Base-by-base conservation (phyloP, 2,113 vertebrate genomes). In the Cynopterus brachyotis region DNA sequence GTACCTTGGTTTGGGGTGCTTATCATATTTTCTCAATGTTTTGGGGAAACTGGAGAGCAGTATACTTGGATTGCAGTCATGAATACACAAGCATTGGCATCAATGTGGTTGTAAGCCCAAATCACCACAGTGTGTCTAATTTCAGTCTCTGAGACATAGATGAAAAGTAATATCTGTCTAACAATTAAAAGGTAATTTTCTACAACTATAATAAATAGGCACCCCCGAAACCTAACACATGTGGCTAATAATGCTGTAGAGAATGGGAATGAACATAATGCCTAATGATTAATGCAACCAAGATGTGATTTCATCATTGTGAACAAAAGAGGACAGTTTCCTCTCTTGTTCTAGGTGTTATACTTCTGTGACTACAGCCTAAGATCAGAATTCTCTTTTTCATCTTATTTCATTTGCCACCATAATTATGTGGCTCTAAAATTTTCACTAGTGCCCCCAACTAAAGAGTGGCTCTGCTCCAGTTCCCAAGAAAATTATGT, bases 211-310 rank as follows among this genome's bases (percentile, higher is more conserved):
- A 10, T 10, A 45, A 37, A 24, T 12, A 87, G 69, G 32, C 2
- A 5, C 8, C 16, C 9, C 9, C 11, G 35, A 79, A 50, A 2
- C 4, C 2, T 42, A 32, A 5, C 16, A 28, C 1, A 42, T 13
- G 12, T 32, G 22, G 26, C 7, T 70, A n/a, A 59, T 70, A 19
- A 59, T n/a, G 73, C 8, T 84, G 2, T 6, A 53, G 60, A 40
- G 9, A 62, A 1, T 72, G 2, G 10, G 60, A 93, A 67, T 47
- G 8, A 50, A 30, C 30, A 50, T 13, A 28, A 3, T 32, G 2
- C 8, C 37, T 89, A 64, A 32, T 6, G 35, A 35, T 87, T n/a
- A 70, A 53, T 22, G 6, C 20, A 89, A 13, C 2, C 7, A 35
- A 70, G 22, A 82, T 32, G 17, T 24, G 32, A 19, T 64, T 24